Evolutionary conservation across 2,888 invertebrate species (phyloP).

Genomic region (Elaeidobius kamerunicus): DNA sequence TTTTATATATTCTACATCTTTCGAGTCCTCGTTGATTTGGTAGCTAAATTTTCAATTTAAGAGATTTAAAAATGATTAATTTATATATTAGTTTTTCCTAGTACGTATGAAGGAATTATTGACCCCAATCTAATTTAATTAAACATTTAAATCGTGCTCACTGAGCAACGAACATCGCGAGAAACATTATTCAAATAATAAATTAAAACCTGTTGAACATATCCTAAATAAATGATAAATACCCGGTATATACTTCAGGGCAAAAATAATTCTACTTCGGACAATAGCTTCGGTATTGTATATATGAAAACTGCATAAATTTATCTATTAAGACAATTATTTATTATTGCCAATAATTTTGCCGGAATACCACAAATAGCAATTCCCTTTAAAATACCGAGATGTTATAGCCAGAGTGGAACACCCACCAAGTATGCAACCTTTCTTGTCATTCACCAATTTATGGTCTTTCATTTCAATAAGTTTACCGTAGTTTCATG

Average conservation of each 20-base stretch:
- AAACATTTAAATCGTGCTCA: too few relatives aligned
- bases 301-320: background rate
- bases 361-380: background rate
- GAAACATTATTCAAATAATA: too few relatives aligned
- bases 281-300: background rate
- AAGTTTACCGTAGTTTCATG: background rate
- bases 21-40: too few relatives aligned
- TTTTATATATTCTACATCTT: too few relatives aligned
- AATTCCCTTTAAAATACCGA: background rate
- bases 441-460: background rate
- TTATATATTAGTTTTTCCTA: too few relatives aligned
- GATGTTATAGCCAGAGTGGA: background rate
- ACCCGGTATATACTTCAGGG: background rate
- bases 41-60: too few relatives aligned
- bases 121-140: too few relatives aligned
- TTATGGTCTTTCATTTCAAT: background rate
- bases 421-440: background rate
- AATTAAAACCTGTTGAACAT: background rate
- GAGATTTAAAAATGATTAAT: too few relatives aligned
- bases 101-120: too few relatives aligned
- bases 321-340: background rate
- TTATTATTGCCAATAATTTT: background rate
- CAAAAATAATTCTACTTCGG: background rate
- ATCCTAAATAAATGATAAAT: background rate
- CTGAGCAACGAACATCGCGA: too few relatives aligned